Base-by-base conservation (phyloP, 2,797 vertebrate genomes). In the Syndactyla subalaris region DNA sequence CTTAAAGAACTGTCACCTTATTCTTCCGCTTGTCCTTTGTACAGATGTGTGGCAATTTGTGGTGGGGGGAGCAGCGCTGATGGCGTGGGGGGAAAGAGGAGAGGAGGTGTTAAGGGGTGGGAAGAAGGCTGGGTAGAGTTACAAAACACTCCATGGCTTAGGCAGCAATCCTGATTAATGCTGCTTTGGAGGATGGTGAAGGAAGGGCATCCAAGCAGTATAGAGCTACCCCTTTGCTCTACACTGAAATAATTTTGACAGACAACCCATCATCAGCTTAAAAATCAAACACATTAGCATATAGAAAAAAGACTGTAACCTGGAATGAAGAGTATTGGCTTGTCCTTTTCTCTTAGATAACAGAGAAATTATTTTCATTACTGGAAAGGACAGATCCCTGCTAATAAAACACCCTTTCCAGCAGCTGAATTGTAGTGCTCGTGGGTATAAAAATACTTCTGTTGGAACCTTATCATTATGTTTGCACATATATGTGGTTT, bases 1-100 rank as follows among this genome's bases (percentile, higher is more conserved):
- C 86, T 92, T 88, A 94, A 92, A 96, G 92, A 97, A 93, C 91
- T 88, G 96, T 97, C 96, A 94, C 93, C 93, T 92, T 67, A 88
- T 92, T 97, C 87, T 95, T 94, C 73, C 8, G 55, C 93, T 94
- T 72, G 86, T 96, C 94, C 90, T 95, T 94, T 92, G 86, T 92
- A 76, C 81, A 90, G 96, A 95, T 92, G 94, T 71, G 73, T 91
- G 87, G 93, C 88, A 91, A 94, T 91, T 97, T 96, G 86, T 91
- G 90, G 85, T 83, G 92, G 45, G 84, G 84, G 67, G 70, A 61
- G 76, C 71, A 55, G 66, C 0, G 7, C 57, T 67, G 70, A 38
- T 38, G 73, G 62, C 22, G 32, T 59, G 61, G 38, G 55, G 73
- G 89, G 45, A 52, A 41, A 87, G 78, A 78, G 77, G 12, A 91